Percentiles rank a stretch among this genome's conserved stretches.
These are phyloP conservation scores for Amblyopsis rosae DNA, from an alignment of 2,113 vertebrate genomes.

Conservation along the genomic window DNA sequence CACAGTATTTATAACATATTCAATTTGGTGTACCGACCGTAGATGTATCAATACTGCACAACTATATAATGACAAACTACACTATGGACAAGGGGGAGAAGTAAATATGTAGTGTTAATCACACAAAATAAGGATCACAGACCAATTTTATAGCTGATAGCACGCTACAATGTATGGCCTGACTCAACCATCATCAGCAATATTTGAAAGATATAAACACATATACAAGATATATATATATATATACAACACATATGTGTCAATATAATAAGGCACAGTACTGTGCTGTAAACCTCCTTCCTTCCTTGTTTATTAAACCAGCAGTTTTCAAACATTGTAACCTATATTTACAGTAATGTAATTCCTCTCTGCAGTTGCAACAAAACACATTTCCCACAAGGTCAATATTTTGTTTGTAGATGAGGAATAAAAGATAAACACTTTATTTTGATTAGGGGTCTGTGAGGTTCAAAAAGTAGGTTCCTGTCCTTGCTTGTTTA, in stretches of 20 bases:
- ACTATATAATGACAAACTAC: too few species aligned
- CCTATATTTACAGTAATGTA: conserved; percentile 38
- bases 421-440: neutral
- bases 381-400: conserved; percentile 37
- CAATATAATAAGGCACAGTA: conserved; percentile 60
- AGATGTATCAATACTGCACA: too few species aligned
- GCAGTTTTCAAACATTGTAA: conserved; percentile 16
- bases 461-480: too few species aligned
- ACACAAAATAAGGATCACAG: too few species aligned
- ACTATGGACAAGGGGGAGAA: too few species aligned
- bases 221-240: neutral
- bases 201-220: too few species aligned
- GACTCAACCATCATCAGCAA: neutral
- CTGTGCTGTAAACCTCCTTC: conserved; percentile 15
- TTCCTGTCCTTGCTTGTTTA: too few species aligned
- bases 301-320: conserved; percentile 55
- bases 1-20: too few species aligned
- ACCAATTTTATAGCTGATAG: too few species aligned
- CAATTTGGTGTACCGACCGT: too few species aligned
- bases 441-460: neutral
- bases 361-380: conserved; percentile 13
- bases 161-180: neutral
- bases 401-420: conserved; percentile 29
- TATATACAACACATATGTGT: conserved; percentile 58
- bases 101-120: too few species aligned